Base-by-base conservation (phyloP, 1,140 invertebrate species). In the Drosophila guanche region DNA sequence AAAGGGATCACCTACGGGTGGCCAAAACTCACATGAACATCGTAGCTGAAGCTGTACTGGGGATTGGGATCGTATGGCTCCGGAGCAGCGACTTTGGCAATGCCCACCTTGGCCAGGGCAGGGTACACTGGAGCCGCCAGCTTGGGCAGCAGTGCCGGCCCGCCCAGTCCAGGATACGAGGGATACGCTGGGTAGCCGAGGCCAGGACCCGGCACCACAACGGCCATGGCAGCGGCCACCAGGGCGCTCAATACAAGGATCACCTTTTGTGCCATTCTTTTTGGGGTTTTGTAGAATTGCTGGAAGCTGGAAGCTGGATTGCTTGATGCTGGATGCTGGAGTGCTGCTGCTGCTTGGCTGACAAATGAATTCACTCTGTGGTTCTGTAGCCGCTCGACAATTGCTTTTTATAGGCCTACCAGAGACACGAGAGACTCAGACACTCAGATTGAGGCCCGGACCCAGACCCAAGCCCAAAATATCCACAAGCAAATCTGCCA, bases 31-130 rank as follows among this genome's bases (percentile, higher is more conserved):
- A 92, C 94, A 78, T 93, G 92, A 3, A 94, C 92, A 66, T 93
- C 92, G 72, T 94, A 94, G 59, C 92, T 93, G 91, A 91, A 94
- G 69, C 92, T 92, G 84, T 93, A 93, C 79, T 93, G 92, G 25
- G 93, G 93, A 89, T 93, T 92, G 22, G 93, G 93, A 85, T 94
- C 93, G 78, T 93, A 93, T 52, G 92, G 92, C 53, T 92, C 92
- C 22, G 92, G 90, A 4, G 59, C 91, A 20, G 91, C 92, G 58
- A 92, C 92, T 54, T 92, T 92, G 47, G 92, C 92, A 4, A 92
- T 79, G 12, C 90, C 90, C 42, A 85, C 63, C 57, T 85, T 85
- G 50, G 81, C 77, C 63, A 85, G 22, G 1, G 45, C 69, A n/a
- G 76, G 76, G 62, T 79, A 79, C 6, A 90, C 74, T 5, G 90